phyloP scores from a whole-genome alignment of 2,888 invertebrate species.

The Furcula furcula region DNA sequence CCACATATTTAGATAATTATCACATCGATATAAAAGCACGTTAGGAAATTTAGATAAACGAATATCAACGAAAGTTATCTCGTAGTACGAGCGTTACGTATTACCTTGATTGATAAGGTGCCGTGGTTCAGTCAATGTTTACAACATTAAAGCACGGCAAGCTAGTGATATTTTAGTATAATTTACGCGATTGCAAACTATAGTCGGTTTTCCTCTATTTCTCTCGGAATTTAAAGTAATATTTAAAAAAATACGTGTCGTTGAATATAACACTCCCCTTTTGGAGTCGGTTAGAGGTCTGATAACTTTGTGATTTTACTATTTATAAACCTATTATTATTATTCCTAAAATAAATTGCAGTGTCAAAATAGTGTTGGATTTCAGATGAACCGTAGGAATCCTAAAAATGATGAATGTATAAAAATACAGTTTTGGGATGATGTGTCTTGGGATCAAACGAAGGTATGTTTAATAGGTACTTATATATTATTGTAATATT shows the following conservation, averaged over 20 bases:
- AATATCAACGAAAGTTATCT: slow-evolving; percentile 14
- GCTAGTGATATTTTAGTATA: slow-evolving; percentile 1
- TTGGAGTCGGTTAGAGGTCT: too few relatives aligned
- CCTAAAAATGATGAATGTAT: slow-evolving; percentile 51
- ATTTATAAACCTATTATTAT: not conserved
- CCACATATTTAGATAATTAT: not conserved
- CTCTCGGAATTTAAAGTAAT: too few relatives aligned
- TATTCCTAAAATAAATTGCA: slow-evolving; percentile 15
- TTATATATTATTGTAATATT: too few relatives aligned
- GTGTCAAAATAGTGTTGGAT: slow-evolving; percentile 31
- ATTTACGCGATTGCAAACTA: too few relatives aligned
- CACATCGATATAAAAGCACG: slow-evolving; percentile 1
- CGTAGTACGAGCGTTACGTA: slow-evolving; percentile 2
- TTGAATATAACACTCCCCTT: too few relatives aligned
- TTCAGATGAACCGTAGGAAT: slow-evolving; percentile 62
- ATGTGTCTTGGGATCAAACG: slow-evolving; percentile 1
- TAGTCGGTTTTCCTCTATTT: too few relatives aligned
- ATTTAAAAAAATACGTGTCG: too few relatives aligned
- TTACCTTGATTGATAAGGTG: slow-evolving; percentile 18
- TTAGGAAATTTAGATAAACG: slow-evolving; percentile 15
- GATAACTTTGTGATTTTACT: not conserved
- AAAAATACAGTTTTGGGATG: slow-evolving; percentile 51
- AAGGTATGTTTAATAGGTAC: too few relatives aligned
- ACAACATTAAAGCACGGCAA: not conserved
- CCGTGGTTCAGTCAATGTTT: slow-evolving; percentile 2